phyloP scores from a whole-genome alignment of 2,797 vertebrate genomes.

The Gymnopithys bicolor region DNA sequence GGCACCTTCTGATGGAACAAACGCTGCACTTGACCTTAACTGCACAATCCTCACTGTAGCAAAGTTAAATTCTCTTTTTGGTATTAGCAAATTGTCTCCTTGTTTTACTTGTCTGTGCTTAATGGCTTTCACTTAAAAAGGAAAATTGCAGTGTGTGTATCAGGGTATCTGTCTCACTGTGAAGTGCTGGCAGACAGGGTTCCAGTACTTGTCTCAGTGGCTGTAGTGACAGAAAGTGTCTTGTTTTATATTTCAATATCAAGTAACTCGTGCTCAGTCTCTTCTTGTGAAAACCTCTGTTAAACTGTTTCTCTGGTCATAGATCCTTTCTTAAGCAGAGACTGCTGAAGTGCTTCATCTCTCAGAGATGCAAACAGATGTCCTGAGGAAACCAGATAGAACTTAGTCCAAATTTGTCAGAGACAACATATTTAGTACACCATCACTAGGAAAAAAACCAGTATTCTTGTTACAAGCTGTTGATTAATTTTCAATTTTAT shows the following conservation, averaged over 20 bases:
- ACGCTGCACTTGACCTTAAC: neutral
- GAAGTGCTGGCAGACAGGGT: neutral
- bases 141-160: neutral
- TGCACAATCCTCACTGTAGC: neutral
- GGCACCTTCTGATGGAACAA: neutral
- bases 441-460: neutral
- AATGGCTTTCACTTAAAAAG: neutral
- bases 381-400: neutral
- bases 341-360: neutral
- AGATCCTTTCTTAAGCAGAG: neutral
- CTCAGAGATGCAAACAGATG: neutral
- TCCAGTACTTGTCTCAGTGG: neutral
- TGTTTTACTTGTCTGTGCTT: neutral
- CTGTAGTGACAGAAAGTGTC: neutral
- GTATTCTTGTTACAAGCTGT: neutral
- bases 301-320: neutral
- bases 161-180: neutral
- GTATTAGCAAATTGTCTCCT: neutral
- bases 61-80: neutral
- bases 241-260: neutral
- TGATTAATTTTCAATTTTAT: neutral
- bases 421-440: neutral
- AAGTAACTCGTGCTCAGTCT: neutral
- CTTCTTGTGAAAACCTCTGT: neutral
- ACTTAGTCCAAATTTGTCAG: neutral